Percentiles rank a stretch among this genome's conserved stretches.
Conservation (phyloP, 2,888 invertebrate species). For the Xestia ashworthii region DNA sequence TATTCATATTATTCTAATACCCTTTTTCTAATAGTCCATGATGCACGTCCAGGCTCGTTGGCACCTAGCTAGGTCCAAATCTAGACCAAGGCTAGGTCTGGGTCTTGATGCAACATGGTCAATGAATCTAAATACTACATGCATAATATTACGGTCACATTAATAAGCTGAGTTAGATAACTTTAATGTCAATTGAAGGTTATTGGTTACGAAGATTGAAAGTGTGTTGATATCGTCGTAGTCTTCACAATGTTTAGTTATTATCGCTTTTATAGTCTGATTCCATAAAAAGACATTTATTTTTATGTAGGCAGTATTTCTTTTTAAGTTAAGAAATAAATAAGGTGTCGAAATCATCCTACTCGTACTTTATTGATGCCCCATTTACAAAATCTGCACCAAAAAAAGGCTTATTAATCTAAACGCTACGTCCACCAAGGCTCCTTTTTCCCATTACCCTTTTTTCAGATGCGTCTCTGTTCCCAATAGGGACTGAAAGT, state of each 20-base stretch:
- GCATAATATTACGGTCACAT: conserved; percentile 42
- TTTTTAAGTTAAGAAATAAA: neutral
- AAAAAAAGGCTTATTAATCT: too few relatives aligned
- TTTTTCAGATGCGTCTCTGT: neutral
- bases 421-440: too few relatives aligned
- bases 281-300: neutral
- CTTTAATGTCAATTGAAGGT: conserved; percentile 50
- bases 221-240: neutral
- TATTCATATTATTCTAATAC: neutral
- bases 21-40: neutral
- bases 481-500: neutral
- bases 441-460: neutral
- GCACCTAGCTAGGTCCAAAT: conserved; percentile 13
- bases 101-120: conserved; percentile 29
- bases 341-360: neutral
- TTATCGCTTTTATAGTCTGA: too few relatives aligned
- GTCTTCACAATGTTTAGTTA: neutral
- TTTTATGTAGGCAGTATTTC: neutral
- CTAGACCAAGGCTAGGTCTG: conserved; percentile 49
- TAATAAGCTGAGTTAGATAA: conserved; percentile 36
- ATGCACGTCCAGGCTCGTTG: neutral
- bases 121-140: conserved; percentile 43
- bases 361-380: neutral
- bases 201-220: neutral
- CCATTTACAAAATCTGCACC: too few relatives aligned